These are phyloP conservation scores for Amiota mariae DNA, from an alignment of 2,888 invertebrate species.

Conservation along the genomic window DNA sequence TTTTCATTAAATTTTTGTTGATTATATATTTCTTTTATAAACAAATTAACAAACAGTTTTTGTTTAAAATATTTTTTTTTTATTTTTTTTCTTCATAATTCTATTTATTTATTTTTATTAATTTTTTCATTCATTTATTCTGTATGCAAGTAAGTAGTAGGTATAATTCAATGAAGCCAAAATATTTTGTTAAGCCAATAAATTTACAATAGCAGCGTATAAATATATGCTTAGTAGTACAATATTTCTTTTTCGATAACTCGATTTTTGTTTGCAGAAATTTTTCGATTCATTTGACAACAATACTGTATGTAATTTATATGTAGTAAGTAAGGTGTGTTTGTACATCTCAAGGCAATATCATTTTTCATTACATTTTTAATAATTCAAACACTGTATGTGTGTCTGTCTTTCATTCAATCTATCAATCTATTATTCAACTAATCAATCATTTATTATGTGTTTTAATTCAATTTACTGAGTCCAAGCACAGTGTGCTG, in stretches of 20 bases:
- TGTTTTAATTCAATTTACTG: too few relatives aligned
- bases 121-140: too few relatives aligned
- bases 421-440: too few relatives aligned
- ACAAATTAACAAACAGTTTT: constrained; percentile 20
- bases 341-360: constrained; percentile 33
- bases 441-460: too few relatives aligned
- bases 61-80: constrained; percentile 36
- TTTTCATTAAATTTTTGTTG: neutral
- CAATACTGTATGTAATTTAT: constrained; percentile 37
- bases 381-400: constrained; percentile 10
- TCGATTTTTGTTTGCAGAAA: constrained; percentile 30
- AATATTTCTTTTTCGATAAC: constrained; percentile 32
- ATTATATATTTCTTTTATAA: constrained; percentile 21
- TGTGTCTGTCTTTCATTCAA: too few relatives aligned
- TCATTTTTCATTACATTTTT: constrained; percentile 18
- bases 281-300: constrained; percentile 16
- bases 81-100: constrained; percentile 41
- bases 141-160: too few relatives aligned
- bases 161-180: constrained; percentile 12
- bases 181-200: constrained; percentile 15
- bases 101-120: constrained; percentile 1
- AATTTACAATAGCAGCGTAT: constrained; percentile 26
- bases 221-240: neutral
- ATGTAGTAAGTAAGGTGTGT: constrained; percentile 18
- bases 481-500: constrained; percentile 44